Base-by-base conservation (phyloP, 2,888 invertebrate species). In the Synergus umbraculus region DNA sequence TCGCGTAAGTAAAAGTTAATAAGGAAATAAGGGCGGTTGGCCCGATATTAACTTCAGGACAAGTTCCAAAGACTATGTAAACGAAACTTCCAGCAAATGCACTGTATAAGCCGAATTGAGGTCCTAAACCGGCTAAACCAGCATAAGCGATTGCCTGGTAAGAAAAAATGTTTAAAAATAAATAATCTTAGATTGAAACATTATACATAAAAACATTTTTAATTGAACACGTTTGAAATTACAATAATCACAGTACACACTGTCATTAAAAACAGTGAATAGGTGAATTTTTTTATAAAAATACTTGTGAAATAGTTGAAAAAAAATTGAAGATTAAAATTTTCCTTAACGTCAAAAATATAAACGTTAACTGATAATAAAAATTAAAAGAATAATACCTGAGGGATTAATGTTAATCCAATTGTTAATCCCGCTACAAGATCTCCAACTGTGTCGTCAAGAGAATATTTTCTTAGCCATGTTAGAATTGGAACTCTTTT, bases 61-160 rank as follows among this genome's bases (percentile, higher is more conserved):
- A 94, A 4, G 96, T 96, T 0, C 97, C 97, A 91, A 97, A 94
- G n/a, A 96, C 82, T 22, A 95, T 94, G 92, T 97, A 97, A 18
- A 97, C 93, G 87, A 97, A 95, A 81, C 96, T 96, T 7, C 97
- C 97, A 87, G 95, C 94, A 86, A 97, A 95, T 0, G 96, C 96
- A 1, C 96, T 96, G 92, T 97, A 97, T n/a, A 97, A 93, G 1
- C 97, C 97, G 93, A 96, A 97, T 96, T 97, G 94, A 2, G 90
- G 88, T 18, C 86, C 83, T 44, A 90, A 77, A 18, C 89, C 89
- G 0, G 90, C 90, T 77, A 90, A 80, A 79, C 88, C 85, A 15
- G 90, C 89, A 76, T 90, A 90, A n/a, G 90, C 90, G 78, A 90
- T 90, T 58, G 90, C 90, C 90, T 90, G 81, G 2, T 81, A 85